A percentile compares a stretch with the other conserved stretches of the same genome.
These are phyloP conservation scores for Hylaeus anthracinus DNA, from an alignment of 1,140 invertebrate genomes.

Conservation along the genomic window DNA sequence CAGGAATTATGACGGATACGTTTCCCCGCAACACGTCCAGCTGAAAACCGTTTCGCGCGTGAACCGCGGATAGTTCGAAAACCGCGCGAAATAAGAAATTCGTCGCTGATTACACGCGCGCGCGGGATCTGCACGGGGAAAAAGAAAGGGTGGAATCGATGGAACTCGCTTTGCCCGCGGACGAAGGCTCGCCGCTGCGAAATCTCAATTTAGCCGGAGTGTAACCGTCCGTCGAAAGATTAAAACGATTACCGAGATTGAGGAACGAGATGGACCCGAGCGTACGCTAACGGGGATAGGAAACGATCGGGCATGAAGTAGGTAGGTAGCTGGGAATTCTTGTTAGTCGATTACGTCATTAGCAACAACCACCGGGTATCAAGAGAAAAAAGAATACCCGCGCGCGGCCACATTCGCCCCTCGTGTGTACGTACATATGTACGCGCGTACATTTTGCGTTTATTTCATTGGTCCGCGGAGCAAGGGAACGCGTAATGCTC, in stretches of 20 bases:
- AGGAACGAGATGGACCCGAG: conserved; percentile 44
- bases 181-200: conserved; percentile 16
- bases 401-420: background rate
- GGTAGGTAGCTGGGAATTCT: conserved; percentile 45
- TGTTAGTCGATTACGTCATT: conserved; percentile 64
- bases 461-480: background rate
- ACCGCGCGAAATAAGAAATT: background rate
- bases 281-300: conserved; percentile 1
- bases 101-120: too few species aligned
- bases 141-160: conserved; percentile 18
- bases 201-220: conserved; percentile 54
- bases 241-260: conserved; percentile 65
- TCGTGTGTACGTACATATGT: background rate
- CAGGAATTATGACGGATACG: conserved; percentile 7
- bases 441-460: too few species aligned
- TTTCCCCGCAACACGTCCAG: background rate
- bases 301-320: conserved; percentile 37
- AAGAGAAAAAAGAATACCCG: conserved; percentile 41
- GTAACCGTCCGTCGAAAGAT: conserved; percentile 46
- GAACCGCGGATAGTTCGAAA: conserved; percentile 15
- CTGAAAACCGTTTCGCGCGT: background rate
- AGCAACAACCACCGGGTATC: conserved; percentile 55
- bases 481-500: background rate
- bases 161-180: background rate
- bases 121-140: too few species aligned